Evolutionary conservation across 2,113 vertebrate species (phyloP).

Genomic region (Hiodon alosoides): DNA sequence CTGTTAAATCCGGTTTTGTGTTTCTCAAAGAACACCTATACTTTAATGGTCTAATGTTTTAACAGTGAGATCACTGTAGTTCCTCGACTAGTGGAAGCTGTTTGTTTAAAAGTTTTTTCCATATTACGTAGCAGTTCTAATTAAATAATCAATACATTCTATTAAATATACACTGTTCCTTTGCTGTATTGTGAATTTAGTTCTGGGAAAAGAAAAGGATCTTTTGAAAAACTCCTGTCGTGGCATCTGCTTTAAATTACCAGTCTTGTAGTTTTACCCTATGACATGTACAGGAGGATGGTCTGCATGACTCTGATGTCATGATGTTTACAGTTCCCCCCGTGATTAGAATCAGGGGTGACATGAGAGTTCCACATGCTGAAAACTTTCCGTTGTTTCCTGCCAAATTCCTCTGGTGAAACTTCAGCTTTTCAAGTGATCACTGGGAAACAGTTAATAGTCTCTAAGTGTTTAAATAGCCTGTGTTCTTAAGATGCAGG

Average conservation of each 20-base stretch:
- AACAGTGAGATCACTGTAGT: no score
- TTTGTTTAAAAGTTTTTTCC: no score
- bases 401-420: constrained; percentile 25
- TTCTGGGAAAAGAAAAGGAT: neutral
- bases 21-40: no score
- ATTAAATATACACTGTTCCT: no score
- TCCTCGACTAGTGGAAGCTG: no score
- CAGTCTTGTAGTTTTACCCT: constrained; percentile 24
- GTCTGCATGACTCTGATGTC: constrained; percentile 25
- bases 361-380: neutral
- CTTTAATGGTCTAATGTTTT: no score
- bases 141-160: no score
- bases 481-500: neutral
- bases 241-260: constrained; percentile 41
- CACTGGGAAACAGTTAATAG: constrained; percentile 23
- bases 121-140: no score
- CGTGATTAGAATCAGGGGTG: constrained; percentile 18
- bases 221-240: constrained; percentile 8
- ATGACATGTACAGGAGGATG: constrained; percentile 29
- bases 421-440: constrained; percentile 17
- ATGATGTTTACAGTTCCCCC: constrained; percentile 27
- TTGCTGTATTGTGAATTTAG: neutral
- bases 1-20: no score
- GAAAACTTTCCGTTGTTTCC: constrained; percentile 25
- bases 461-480: constrained; percentile 21